phyloP scores from a whole-genome alignment of 2,113 vertebrate genomes.

The Lampris megalopsis region DNA sequence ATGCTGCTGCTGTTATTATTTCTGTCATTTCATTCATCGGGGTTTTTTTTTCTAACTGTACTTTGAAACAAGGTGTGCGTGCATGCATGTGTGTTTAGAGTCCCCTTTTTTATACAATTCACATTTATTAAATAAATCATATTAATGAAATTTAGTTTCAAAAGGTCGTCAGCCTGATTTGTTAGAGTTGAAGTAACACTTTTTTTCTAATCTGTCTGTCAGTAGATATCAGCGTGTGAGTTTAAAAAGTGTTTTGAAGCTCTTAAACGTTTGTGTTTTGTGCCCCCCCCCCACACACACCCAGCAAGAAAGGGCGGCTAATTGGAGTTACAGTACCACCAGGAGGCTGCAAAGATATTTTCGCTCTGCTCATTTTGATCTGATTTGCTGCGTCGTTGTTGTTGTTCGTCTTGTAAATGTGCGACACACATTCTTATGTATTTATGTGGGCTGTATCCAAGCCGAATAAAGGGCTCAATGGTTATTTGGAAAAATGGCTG shows the following conservation, averaged over 20 bases:
- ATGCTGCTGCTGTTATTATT: constrained; percentile 45
- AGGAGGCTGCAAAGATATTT: too few relatives aligned
- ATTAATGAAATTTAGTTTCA: constrained; percentile 26
- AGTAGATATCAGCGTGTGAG: not conserved
- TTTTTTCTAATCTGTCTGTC: constrained; percentile 8
- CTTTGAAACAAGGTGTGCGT: constrained; percentile 34
- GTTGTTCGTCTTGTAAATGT: not conserved
- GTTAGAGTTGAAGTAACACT: constrained; percentile 18
- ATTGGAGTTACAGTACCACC: too few relatives aligned
- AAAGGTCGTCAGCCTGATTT: constrained; percentile 46
- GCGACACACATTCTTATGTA: not conserved
- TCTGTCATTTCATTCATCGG: constrained; percentile 25
- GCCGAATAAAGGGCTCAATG: constrained; percentile 31
- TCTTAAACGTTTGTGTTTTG: too few relatives aligned
- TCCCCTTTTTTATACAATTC: constrained; percentile 36
- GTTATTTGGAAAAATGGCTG: constrained; percentile 54
- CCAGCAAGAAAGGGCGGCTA: too few relatives aligned
- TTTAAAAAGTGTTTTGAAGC: constrained; percentile 17
- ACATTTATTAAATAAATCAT: constrained; percentile 3
- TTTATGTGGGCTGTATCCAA: constrained; percentile 25
- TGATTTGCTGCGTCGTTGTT: too few relatives aligned
- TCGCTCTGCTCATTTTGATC: too few relatives aligned
- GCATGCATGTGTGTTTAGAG: constrained; percentile 36
- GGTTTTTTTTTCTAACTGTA: constrained; percentile 7
- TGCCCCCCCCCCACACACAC: too few relatives aligned